Percentiles rank a stretch among this genome's conserved stretches.
Evolutionary conservation across 2,888 invertebrate species (phyloP).

Genomic region (Drosophila merina): DNA sequence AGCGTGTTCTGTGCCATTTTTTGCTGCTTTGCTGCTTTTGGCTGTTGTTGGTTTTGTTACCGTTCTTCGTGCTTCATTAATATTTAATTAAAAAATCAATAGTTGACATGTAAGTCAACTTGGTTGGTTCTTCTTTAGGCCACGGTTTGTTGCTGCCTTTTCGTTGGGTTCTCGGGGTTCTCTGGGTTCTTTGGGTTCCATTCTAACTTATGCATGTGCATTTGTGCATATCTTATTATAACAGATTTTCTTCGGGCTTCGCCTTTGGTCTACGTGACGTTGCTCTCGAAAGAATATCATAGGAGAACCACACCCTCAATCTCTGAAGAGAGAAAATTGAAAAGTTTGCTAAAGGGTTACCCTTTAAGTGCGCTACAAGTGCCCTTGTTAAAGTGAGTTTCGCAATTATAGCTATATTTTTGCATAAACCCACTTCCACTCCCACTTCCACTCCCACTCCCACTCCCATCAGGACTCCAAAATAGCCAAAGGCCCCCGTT

Average conservation of each 20-base stretch:
- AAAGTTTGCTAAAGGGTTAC: conserved; percentile 11
- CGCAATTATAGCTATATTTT: background rate
- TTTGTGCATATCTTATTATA: conserved; percentile 76
- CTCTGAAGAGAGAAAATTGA: conserved; percentile 33
- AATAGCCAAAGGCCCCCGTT: conserved; percentile 57
- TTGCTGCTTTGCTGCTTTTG: conserved; percentile 7
- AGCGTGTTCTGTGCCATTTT: conserved; percentile 44
- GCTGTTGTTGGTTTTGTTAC: conserved; percentile 23
- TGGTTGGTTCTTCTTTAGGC: conserved; percentile 49
- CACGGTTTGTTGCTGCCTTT: conserved; percentile 34
- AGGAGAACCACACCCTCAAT: conserved; percentile 39
- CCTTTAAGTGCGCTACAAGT: background rate
- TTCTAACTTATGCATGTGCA: conserved; percentile 71
- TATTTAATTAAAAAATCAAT: conserved; percentile 82
- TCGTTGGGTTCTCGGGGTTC: conserved; percentile 12
- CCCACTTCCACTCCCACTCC: too few species aligned
- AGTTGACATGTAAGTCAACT: conserved; percentile 76
- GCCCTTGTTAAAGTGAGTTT: conserved; percentile 20
- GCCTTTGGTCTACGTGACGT: conserved; percentile 62
- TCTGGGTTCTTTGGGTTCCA: conserved; percentile 10
- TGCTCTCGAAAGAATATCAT: conserved; percentile 48
- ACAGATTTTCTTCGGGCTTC: conserved; percentile 59
- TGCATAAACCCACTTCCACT: background rate
- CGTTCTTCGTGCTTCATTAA: conserved; percentile 77
- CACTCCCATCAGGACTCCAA: conserved; percentile 15